phyloP scores from a whole-genome alignment of 2,797 vertebrate species.

The Etheostoma nigrum region DNA sequence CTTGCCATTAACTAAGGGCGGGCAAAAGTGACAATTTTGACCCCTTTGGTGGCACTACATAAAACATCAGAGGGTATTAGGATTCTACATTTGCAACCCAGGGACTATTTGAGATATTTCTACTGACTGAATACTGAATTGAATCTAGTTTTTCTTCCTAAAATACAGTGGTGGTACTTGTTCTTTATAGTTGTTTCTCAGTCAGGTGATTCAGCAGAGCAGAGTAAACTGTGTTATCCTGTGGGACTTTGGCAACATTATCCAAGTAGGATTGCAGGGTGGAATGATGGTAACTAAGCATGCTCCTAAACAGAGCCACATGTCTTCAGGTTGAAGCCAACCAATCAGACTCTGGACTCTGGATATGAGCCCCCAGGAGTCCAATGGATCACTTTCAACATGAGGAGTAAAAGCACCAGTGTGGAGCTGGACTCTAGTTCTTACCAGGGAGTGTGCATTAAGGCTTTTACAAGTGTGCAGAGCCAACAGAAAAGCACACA shows the following conservation, averaged over 20 bases:
- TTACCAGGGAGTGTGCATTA: background rate
- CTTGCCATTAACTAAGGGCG: too few species aligned
- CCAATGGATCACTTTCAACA: slow-evolving; percentile 61
- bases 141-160: background rate
- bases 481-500: slow-evolving; percentile 34
- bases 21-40: background rate
- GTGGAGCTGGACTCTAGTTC: slow-evolving; percentile 14
- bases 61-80: background rate
- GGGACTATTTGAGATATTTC: background rate
- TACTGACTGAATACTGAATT: background rate
- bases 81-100: background rate
- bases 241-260: slow-evolving; percentile 47
- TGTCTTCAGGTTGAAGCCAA: slow-evolving; percentile 56
- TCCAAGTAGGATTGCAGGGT: slow-evolving; percentile 40
- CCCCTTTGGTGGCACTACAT: background rate
- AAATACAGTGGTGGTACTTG: background rate
- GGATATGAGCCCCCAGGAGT: slow-evolving; percentile 51
- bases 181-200: background rate
- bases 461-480: slow-evolving; percentile 49
- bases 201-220: slow-evolving; percentile 63
- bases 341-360: slow-evolving; percentile 43
- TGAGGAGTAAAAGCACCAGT: background rate
- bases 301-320: slow-evolving; percentile 74
- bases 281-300: slow-evolving; percentile 58
- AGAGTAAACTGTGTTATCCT: slow-evolving; percentile 47